Evolutionary conservation across 2,113 vertebrate species (phyloP).

Genomic region (Lipotes vexillifer): DNA sequence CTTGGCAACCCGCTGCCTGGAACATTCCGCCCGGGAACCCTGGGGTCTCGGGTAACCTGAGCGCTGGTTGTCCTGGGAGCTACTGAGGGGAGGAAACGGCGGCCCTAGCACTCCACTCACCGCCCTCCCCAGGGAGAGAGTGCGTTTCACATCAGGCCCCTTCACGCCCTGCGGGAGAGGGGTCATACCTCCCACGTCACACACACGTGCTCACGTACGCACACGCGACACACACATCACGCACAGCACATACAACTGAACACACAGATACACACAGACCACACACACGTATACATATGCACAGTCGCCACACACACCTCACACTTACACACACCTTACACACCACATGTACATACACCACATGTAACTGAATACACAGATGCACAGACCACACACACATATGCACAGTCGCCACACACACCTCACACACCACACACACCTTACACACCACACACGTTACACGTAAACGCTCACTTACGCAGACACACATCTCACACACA

Average conservation of each 20-base stretch:
- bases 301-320: neutral
- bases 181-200: neutral
- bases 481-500: neutral
- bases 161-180: neutral
- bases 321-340: fast-evolving
- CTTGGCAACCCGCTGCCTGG: fast-evolving
- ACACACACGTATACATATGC: fast-evolving
- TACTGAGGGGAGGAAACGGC: neutral
- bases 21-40: fast-evolving
- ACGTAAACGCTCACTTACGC: neutral
- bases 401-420: neutral
- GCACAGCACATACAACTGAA: neutral
- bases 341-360: neutral
- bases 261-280: neutral
- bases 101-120: no score
- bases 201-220: neutral
- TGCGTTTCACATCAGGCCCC: fast-evolving
- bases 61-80: fast-evolving
- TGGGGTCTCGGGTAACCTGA: neutral
- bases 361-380: neutral
- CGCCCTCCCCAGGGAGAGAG: neutral
- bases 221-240: neutral
- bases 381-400: fast-evolving
- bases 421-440: neutral
- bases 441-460: neutral